Conservation (phyloP, 1,140 invertebrate species). For the Cephus cinctus region DNA sequence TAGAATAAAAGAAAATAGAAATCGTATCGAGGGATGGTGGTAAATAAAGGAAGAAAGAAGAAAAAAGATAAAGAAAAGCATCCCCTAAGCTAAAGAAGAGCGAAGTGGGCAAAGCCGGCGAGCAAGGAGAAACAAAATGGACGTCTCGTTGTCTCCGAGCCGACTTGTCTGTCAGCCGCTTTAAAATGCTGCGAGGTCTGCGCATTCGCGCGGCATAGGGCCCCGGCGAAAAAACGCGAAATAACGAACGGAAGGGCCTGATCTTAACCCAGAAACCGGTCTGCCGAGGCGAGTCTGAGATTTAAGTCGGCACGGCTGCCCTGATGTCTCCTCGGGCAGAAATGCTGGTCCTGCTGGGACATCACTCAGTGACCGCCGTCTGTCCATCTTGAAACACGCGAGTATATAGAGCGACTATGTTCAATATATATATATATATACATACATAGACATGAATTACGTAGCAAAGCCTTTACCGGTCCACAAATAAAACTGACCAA, state of each 20-base stretch:
- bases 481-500: no score
- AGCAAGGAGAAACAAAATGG: conserved; percentile 26
- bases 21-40: not conserved
- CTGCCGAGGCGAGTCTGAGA: conserved; percentile 1
- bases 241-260: conserved; percentile 40
- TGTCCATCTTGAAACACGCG: no score
- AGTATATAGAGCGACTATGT: no score
- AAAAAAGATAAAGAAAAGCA: not conserved
- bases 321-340: not conserved
- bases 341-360: not conserved
- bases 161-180: conserved; percentile 39
- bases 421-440: no score
- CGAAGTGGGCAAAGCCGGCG: conserved; percentile 10
- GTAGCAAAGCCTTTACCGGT: no score
- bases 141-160: conserved; percentile 34
- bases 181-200: conserved; percentile 30
- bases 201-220: not conserved
- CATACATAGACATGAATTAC: no score
- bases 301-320: not conserved
- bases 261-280: conserved; percentile 30
- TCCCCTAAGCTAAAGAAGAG: conserved; percentile 2
- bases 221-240: conserved; percentile 33
- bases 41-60: conserved; percentile 3
- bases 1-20: not conserved
- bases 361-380: not conserved